Conservation (phyloP, 1,140 invertebrate genomes). For the Gerris buenoi region DNA sequence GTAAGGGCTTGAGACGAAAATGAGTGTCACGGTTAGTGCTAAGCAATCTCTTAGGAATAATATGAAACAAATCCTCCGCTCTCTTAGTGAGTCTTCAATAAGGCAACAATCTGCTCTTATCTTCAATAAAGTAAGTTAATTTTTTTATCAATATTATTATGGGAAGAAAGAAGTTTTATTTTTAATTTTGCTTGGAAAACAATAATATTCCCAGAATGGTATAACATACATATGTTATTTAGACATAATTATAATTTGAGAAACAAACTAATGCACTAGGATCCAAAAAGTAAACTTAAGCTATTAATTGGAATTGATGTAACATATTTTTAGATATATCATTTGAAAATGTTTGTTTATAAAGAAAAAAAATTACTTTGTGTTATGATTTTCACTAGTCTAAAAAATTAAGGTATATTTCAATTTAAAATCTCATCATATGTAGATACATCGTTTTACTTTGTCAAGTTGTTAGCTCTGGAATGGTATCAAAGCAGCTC, state of each 20-base stretch:
- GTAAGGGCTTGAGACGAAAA: no score
- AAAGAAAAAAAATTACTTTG: neutral
- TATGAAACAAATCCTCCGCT: neutral
- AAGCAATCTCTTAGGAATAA: neutral
- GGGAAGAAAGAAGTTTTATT: neutral
- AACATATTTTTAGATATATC: neutral
- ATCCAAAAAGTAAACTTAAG: neutral
- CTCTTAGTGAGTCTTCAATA: neutral
- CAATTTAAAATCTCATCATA: neutral
- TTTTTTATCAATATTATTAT: neutral
- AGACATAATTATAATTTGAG: neutral
- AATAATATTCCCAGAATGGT: no score
- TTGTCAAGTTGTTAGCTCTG: neutral
- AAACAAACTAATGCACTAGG: neutral
- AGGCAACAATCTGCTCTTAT: neutral
- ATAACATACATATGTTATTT: no score
- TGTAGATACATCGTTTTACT: neutral
- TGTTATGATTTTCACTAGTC: neutral
- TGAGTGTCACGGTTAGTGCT: no score
- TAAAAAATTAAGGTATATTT: neutral
- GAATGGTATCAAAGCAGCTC: slow-evolving; percentile 6
- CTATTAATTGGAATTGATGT: neutral
- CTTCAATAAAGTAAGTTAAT: neutral
- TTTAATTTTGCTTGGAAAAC: neutral
- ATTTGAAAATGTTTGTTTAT: neutral